Percentiles rank a stretch among this genome's conserved stretches.
Conservation (phyloP, 2,113 vertebrate species). For the Crotophaga sulcirostris region DNA sequence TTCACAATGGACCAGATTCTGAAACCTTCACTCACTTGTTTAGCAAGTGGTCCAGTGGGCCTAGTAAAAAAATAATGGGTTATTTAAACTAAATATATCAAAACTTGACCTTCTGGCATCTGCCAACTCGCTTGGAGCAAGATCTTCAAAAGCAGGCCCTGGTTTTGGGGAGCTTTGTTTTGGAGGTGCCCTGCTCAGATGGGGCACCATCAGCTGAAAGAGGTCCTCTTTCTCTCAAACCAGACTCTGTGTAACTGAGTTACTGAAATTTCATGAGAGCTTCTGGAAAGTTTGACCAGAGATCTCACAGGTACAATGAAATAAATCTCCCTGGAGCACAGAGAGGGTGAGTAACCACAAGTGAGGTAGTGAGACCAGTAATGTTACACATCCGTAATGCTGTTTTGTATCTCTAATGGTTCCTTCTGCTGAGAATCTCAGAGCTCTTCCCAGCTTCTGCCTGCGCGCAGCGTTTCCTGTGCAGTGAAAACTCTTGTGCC, state of each 20-base stretch:
- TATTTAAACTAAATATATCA: not conserved
- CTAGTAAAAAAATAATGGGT: not conserved
- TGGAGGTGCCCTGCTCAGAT: not conserved
- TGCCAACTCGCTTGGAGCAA: not conserved
- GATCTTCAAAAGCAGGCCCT: not conserved
- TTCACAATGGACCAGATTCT: not conserved
- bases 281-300: not conserved
- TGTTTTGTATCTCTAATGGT: not conserved
- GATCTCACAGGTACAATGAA: not conserved
- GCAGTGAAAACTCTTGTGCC: not conserved
- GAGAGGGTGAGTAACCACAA: not conserved
- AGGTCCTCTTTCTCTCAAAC: not conserved
- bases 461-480: not conserved
- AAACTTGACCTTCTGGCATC: not conserved
- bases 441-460: not conserved
- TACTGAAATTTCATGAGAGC: not conserved
- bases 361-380: not conserved
- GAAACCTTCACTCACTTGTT: not conserved
- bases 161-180: not conserved
- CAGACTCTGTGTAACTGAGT: not conserved
- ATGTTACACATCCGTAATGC: accelerated
- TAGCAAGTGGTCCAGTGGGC: not conserved
- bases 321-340: not conserved
- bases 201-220: not conserved
- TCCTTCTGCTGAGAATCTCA: not conserved